phyloP scores from a whole-genome alignment of 2,797 vertebrate species.

The Prionace glauca region DNA sequence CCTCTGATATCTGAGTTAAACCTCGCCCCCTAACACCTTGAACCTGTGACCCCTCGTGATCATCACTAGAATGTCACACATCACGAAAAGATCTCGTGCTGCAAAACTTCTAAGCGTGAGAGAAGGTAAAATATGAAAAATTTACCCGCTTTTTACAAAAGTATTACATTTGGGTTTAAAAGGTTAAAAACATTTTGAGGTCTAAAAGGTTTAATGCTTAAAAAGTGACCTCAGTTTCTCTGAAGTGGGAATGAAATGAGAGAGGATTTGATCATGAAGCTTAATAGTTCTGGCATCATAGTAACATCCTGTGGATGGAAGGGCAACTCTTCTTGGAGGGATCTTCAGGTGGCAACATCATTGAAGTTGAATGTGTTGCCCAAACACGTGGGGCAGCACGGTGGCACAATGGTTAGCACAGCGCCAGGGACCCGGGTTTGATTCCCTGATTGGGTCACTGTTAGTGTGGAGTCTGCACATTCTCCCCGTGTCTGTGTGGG shows the following conservation, averaged over 20 bases:
- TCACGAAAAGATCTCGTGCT: constrained; percentile 79
- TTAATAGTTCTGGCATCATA: neutral
- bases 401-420: too few relatives aligned
- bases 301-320: neutral
- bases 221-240: neutral
- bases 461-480: too few relatives aligned
- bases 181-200: too few relatives aligned
- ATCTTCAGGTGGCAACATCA: neutral
- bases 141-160: neutral
- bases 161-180: neutral
- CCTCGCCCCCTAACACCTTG: too few relatives aligned
- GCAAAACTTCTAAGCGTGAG: constrained; percentile 75
- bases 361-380: neutral
- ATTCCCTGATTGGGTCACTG: too few relatives aligned
- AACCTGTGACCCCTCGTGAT: too few relatives aligned
- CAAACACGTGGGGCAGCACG: too few relatives aligned
- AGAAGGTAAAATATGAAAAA: constrained; percentile 69
- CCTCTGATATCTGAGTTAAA: too few relatives aligned
- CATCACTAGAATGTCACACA: constrained; percentile 48
- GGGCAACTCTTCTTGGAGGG: neutral
- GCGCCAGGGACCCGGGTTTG: too few relatives aligned
- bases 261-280: neutral
- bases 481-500: too few relatives aligned
- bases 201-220: neutral
- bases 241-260: neutral